These are phyloP conservation scores for Heptranchias perlo DNA, from an alignment of 2,113 vertebrate genomes.

Conservation along the genomic window DNA sequence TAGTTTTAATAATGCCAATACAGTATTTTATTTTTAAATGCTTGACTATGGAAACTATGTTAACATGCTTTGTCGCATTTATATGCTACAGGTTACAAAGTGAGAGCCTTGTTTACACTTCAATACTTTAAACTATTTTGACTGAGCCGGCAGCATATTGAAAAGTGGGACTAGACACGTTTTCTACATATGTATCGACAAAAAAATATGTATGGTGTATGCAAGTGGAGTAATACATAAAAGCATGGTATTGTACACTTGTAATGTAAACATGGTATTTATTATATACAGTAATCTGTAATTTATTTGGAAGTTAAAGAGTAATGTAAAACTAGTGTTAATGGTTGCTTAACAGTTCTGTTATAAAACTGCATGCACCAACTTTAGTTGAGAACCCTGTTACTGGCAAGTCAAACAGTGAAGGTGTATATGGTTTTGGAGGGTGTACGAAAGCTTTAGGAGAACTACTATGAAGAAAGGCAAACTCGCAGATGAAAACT, in stretches of 20 bases:
- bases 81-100: slow-evolving; percentile 99
- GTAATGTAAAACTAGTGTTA: slow-evolving; percentile 35
- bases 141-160: slow-evolving; percentile 97
- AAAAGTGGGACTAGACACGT: slow-evolving; percentile 94
- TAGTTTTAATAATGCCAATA: slow-evolving; percentile 47
- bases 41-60: slow-evolving; percentile 82
- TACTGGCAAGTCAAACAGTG: slow-evolving; percentile 37
- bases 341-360: slow-evolving; percentile 35
- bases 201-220: slow-evolving; percentile 64
- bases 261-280: slow-evolving; percentile 66
- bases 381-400: slow-evolving; percentile 33
- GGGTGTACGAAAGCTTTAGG: slow-evolving; percentile 49
- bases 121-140: slow-evolving; percentile 97
- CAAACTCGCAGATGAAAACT: slow-evolving; percentile 71
- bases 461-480: slow-evolving; percentile 72
- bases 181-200: slow-evolving; percentile 83
- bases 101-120: slow-evolving; percentile 99
- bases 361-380: slow-evolving; percentile 38
- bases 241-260: slow-evolving; percentile 39
- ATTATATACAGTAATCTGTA: slow-evolving; percentile 47
- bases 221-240: slow-evolving; percentile 39
- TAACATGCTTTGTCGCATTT: slow-evolving; percentile 99
- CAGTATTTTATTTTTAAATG: slow-evolving; percentile 47
- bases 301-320: slow-evolving; percentile 35
- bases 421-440: slow-evolving; percentile 37